Percentiles rank a stretch among this genome's conserved stretches.
These are phyloP conservation scores for Malurus elegans DNA, from an alignment of 2,113 vertebrate genomes.

Conservation along the genomic window DNA sequence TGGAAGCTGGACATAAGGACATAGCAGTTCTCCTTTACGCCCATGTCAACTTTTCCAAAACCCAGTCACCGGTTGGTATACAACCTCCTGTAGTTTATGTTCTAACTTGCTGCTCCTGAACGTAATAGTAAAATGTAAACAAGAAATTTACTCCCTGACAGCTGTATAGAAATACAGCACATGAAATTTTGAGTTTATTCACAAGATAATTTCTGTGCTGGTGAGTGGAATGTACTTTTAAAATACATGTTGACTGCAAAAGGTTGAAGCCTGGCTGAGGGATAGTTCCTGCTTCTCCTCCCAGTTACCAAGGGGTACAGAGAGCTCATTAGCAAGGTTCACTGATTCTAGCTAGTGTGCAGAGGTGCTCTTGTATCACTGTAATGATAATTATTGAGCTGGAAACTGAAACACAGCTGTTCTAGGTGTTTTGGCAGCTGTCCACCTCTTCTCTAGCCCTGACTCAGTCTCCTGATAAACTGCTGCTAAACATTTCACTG, in stretches of 20 bases:
- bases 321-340: neutral
- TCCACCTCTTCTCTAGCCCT: neutral
- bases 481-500: neutral
- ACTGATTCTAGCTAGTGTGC: neutral
- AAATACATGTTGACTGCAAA: neutral
- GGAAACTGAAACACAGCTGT: neutral
- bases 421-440: neutral
- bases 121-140: neutral
- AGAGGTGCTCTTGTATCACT: neutral
- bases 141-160: neutral
- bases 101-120: neutral
- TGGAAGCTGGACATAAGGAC: slow-evolving; percentile 97
- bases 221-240: neutral
- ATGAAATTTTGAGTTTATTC: neutral
- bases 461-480: neutral
- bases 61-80: slow-evolving; percentile 88
- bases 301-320: neutral
- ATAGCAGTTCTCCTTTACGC: slow-evolving; percentile 95
- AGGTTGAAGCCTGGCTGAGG: neutral
- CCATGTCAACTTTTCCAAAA: slow-evolving; percentile 95
- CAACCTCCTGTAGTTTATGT: neutral
- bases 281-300: neutral
- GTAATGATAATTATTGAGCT: neutral
- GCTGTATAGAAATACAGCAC: neutral
- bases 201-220: neutral